Base-by-base conservation (phyloP, 1,140 invertebrate species). In the Hyles vespertilio region DNA sequence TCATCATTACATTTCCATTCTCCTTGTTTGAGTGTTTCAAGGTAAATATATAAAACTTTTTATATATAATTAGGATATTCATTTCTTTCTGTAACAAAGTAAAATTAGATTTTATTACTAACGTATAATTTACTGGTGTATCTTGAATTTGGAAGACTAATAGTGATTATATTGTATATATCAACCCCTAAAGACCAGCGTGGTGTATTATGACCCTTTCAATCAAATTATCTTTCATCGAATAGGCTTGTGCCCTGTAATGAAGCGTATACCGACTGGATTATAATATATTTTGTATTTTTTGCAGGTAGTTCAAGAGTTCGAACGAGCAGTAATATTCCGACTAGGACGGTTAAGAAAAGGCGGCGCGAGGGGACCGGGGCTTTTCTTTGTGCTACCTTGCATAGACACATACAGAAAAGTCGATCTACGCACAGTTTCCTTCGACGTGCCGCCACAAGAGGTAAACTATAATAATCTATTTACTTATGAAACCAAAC, bases 371-470 rank as follows among this genome's bases (percentile, higher is more conserved):
- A 94, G 95, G 88, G 97, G 97, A 36, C 96, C 94, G 48, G 96
- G 95, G 12, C 92, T 96, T 12, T 98, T 98, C 77, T 98, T 98
- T 79, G 92, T 98, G 6, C 89, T 98, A 49, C 96, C 97, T 1
- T 98, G 97, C 78, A 94, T 98, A 59, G 97, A 98, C 77, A 95
- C 94, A 34, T 98, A 97, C 74, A 93, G 94, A 47, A 96, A 96
- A 82, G 95, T 96, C 5, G 96, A 98, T 79, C 87, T 98, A 51
- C 91, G 97, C 58, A 96, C 95, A 3, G 91, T 89, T 2, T 89
- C 91, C 0, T 92, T 92, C 63, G 89, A 92, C 69, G 91, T 92
- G 10, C 91, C 91, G 44, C 91, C 91, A 2, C 91, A 92, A 76
- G 91, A 89, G 73, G 88, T 89, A 73, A 70, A 58, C 61, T 56